Conservation (phyloP, 2,888 invertebrate genomes). For the Pachycephus smyrnensis region DNA sequence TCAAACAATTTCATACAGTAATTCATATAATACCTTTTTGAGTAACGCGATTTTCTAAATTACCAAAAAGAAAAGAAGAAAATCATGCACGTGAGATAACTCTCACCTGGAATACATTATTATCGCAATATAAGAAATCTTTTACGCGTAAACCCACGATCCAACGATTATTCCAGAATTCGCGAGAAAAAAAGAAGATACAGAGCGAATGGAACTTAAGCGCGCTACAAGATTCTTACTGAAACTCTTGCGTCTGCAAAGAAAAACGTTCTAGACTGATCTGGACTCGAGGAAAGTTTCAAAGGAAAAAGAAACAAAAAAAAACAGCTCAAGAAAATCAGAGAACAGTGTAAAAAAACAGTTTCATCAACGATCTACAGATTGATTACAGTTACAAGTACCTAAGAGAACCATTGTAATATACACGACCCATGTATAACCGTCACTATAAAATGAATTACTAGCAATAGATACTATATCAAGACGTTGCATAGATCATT, state of each 20-base stretch:
- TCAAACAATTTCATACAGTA: constrained; percentile 51
- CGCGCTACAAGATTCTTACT: no score
- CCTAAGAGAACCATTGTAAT: no score
- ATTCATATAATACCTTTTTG: constrained; percentile 20
- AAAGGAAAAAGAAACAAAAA: constrained; percentile 1
- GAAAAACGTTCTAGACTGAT: no score
- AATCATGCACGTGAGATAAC: background rate
- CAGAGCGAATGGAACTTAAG: no score
- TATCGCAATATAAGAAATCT: no score
- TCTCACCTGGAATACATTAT: background rate
- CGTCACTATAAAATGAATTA: background rate
- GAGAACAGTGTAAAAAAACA: no score
- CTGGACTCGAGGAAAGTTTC: background rate
- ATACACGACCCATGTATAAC: background rate
- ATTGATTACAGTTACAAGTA: no score
- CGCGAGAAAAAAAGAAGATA: no score
- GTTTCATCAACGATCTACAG: no score
- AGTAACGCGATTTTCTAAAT: background rate
- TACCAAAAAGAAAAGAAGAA: background rate
- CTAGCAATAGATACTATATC: background rate
- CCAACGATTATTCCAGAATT: no score
- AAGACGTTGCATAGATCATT: constrained; percentile 18
- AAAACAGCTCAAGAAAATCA: background rate
- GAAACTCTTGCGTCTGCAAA: no score
- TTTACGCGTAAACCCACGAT: no score